Evolutionary conservation across 1,140 invertebrate genomes (phyloP), one percentile per base, ranked within the genome.

Genomic region (Drosophila parabipectinata): DNA sequence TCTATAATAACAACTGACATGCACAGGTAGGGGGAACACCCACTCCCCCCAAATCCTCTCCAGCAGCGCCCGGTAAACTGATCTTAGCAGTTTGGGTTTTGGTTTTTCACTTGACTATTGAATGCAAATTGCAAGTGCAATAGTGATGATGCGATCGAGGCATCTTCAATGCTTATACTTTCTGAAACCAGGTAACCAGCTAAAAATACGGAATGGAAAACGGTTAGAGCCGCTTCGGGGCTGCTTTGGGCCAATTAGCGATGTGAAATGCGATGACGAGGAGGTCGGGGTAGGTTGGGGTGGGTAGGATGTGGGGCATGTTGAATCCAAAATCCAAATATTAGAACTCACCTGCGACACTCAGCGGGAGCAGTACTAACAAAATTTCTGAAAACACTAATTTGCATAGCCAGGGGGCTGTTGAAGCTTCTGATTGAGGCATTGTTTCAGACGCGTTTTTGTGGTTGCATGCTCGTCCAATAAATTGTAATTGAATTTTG

Each of bases 61-160:
- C 9, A 30, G 26, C 63, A 77, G 9, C 34, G 41, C 51, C 30
- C 12, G 64, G 82, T 87, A 87, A 87, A 87, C 82, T 82, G 83
- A 85, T 87, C 83, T 71, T 14, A 47, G 66, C 51, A 47, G 58
- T 54, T 81, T 81, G 55, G 58, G 74, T 60, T 85, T 85, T 66
- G 18, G 30, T 58, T 58, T 55, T 62, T 14, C 28, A 74, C 34
- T 78, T 71, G 45, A 63, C 69, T 41, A 57, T 81, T 73, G 55
- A 79, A 85, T 85, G 82, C 82, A 76, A 85, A 85, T 85, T 72
- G 82, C 66, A 83, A 83, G 59, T 63, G 58, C 61, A 48, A 82
- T 58, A 66, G 67, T 71, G 67, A 53, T 62, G 56, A 81, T 61
- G 76, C 76, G 72, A 58, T 66, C 39, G 55, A 52, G 28, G 57